A percentile compares a stretch with the other conserved stretches of the same genome.
Conservation (phyloP, 2,113 vertebrate genomes). For the Tachuris rubrigastra region DNA sequence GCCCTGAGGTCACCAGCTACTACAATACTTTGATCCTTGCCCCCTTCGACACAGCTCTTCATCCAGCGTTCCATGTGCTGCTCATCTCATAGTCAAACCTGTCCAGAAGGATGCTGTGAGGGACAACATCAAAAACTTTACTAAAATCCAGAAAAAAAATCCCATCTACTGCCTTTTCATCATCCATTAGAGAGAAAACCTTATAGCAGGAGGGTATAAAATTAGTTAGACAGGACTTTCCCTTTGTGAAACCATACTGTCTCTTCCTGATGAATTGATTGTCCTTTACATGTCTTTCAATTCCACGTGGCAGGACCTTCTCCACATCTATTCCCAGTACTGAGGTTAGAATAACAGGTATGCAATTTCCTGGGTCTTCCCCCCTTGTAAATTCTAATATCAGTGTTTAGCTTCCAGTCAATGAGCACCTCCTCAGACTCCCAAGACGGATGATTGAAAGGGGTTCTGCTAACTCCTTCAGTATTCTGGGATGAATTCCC, state of each 20-base stretch:
- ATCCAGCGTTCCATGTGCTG: not conserved
- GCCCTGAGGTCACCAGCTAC: too few species aligned
- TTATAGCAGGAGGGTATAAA: not conserved
- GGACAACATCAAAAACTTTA: not conserved
- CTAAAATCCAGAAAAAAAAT: not conserved
- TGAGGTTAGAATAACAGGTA: not conserved
- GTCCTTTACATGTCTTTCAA: not conserved
- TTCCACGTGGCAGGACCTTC: not conserved
- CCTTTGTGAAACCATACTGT: not conserved
- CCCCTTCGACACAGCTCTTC: rapidly evolving
- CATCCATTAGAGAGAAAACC: not conserved
- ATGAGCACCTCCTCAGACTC: not conserved
- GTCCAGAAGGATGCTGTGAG: not conserved
- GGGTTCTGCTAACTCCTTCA: not conserved
- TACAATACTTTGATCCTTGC: not conserved
- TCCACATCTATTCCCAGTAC: not conserved
- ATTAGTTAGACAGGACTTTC: not conserved
- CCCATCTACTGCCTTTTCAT: not conserved
- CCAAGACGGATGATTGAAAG: not conserved
- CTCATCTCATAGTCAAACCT: not conserved
- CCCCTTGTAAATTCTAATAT: not conserved
- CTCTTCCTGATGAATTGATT: not conserved
- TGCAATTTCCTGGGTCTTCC: not conserved
- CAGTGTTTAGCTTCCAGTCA: not conserved
- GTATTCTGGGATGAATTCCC: not conserved